Conservation (phyloP, 2,113 vertebrate species). For the Scolopax mira region DNA sequence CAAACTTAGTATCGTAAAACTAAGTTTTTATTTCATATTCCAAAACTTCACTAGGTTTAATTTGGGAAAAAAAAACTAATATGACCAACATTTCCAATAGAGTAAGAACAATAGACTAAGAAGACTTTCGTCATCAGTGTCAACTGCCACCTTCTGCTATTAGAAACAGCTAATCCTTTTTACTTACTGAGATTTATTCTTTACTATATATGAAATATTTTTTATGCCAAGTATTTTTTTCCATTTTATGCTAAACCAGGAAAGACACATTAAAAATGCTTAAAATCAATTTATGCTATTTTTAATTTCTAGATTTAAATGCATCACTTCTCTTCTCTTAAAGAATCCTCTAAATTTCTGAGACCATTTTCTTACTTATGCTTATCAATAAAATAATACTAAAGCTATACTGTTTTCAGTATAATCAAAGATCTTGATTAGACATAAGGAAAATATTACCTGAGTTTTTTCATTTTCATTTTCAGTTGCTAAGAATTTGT, state of each 20-base stretch:
- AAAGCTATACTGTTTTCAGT: not conserved
- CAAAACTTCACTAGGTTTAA: not conserved
- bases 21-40: not conserved
- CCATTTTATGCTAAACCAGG: not conserved
- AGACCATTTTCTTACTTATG: not conserved
- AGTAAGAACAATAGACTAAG: not conserved
- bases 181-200: not conserved
- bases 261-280: not conserved
- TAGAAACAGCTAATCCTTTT: not conserved
- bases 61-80: not conserved
- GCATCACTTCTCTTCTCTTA: not conserved
- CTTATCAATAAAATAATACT: not conserved
- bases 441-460: not conserved
- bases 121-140: not conserved
- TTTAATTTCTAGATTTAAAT: not conserved
- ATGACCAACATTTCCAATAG: not conserved
- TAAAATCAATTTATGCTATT: not conserved
- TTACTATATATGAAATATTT: not conserved
- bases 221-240: not conserved
- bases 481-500: not conserved
- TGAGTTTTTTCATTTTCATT: not conserved
- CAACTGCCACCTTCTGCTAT: not conserved
- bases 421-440: not conserved
- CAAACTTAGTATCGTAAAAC: not conserved
- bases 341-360: not conserved